A percentile compares a stretch with the other conserved stretches of the same genome.
Evolutionary conservation across 2,113 vertebrate species (phyloP).

Genomic region (Leptodactylus fuscus): DNA sequence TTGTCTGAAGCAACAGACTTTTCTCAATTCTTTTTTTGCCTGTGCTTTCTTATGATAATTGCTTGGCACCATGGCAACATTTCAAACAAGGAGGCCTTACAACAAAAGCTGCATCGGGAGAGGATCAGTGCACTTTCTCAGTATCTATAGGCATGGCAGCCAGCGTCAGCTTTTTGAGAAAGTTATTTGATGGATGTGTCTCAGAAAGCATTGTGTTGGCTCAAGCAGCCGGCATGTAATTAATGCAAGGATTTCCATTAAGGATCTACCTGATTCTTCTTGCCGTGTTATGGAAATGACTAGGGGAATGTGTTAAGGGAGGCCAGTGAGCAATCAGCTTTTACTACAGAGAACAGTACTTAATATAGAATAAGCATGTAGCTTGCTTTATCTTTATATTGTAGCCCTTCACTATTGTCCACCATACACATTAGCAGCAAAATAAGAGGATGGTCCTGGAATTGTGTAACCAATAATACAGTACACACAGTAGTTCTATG

Average conservation of each 20-base stretch:
- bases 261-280: slow-evolving; percentile 37
- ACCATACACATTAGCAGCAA: too few relatives aligned
- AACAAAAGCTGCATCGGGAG: slow-evolving; percentile 78
- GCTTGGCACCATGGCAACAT: slow-evolving; percentile 81
- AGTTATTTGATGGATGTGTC: slow-evolving; percentile 71
- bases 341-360: not conserved
- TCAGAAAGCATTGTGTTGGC: slow-evolving; percentile 66
- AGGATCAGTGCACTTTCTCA: slow-evolving; percentile 71
- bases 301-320: slow-evolving; percentile 8
- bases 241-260: slow-evolving; percentile 63
- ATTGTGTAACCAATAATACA: not conserved
- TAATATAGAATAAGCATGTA: not conserved
- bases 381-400: too few relatives aligned
- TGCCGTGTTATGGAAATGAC: not conserved
- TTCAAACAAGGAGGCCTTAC: slow-evolving; percentile 73
- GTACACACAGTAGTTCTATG: not conserved
- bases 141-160: slow-evolving; percentile 66
- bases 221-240: slow-evolving; percentile 61
- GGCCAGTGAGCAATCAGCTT: not conserved
- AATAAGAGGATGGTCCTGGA: not conserved
- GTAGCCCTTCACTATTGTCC: too few relatives aligned
- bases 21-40: slow-evolving; percentile 61
- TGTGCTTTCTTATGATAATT: slow-evolving; percentile 84
- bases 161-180: slow-evolving; percentile 65
- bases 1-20: slow-evolving; percentile 77